These are phyloP conservation scores for Lycophotia porphyrea DNA, from an alignment of 2,888 invertebrate genomes.

Conservation along the genomic window DNA sequence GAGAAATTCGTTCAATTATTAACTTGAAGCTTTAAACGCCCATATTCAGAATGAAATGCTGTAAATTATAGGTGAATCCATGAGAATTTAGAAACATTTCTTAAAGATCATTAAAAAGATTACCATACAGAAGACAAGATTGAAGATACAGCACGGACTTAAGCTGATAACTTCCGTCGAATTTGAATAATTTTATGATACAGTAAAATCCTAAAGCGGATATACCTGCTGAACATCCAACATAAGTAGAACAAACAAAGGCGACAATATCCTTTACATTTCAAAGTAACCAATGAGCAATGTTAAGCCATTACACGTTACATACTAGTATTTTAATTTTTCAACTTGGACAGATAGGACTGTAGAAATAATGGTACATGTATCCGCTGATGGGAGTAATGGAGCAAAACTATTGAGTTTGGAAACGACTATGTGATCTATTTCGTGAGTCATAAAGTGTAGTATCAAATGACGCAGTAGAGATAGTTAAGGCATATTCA, in stretches of 20 bases:
- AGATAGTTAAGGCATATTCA: conserved; percentile 73
- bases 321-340: conserved; percentile 71
- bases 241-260: conserved; percentile 43
- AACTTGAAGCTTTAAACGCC: conserved; percentile 20
- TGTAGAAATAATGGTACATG: conserved; percentile 76
- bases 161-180: conserved; percentile 2
- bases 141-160: neutral
- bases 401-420: conserved; percentile 59
- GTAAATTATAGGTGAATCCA: conserved; percentile 43
- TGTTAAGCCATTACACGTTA: conserved; percentile 64
- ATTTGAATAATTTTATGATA: conserved; percentile 4
- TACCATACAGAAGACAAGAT: neutral
- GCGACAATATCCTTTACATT: conserved; percentile 50
- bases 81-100: conserved; percentile 29
- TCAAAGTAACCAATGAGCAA: conserved; percentile 59
- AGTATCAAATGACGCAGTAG: conserved; percentile 65
- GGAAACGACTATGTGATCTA: conserved; percentile 70
- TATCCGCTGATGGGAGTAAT: conserved; percentile 65
- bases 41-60: conserved; percentile 31
- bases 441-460: conserved; percentile 69
- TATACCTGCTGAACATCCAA: conserved; percentile 6
- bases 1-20: conserved; percentile 36
- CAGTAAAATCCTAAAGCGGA: conserved; percentile 11
- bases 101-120: neutral
- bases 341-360: conserved; percentile 76